Evolutionary conservation across 2,888 invertebrate species (phyloP).

Genomic region (Drosophila fulvimacula): DNA sequence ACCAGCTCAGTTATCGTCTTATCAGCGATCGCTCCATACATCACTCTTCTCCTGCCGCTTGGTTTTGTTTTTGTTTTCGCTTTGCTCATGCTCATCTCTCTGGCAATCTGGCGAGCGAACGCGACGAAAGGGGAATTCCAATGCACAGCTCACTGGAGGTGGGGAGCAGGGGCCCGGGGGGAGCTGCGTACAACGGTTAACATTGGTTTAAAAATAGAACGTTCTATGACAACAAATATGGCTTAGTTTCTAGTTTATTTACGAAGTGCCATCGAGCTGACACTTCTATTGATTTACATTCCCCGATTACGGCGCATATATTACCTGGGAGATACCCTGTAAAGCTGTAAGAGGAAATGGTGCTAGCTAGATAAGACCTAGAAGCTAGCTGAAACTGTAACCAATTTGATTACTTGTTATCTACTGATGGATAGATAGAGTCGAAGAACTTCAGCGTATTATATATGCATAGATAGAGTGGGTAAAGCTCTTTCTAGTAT

Average conservation of each 20-base stretch:
- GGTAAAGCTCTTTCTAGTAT: too few species aligned
- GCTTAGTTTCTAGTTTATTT: constrained; percentile 1
- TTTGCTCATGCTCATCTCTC: constrained; percentile 27
- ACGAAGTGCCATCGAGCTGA: constrained; percentile 1
- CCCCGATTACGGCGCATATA: background rate
- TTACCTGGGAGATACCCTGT: constrained; percentile 10
- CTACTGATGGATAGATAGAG: background rate
- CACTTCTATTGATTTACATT: background rate
- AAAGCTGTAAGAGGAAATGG: background rate
- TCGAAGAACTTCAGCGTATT: too few species aligned
- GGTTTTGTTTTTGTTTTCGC: constrained; percentile 18
- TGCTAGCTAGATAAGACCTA: background rate
- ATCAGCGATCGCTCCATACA: constrained; percentile 41
- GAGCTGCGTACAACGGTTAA: background rate
- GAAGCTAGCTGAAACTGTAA: background rate
- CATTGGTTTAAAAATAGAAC: constrained; percentile 10
- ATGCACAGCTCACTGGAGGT: background rate
- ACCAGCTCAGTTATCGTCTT: constrained; percentile 37
- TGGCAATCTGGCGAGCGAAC: background rate
- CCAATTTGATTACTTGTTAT: background rate
- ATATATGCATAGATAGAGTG: too few species aligned
- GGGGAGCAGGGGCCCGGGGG: background rate
- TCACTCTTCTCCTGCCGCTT: constrained; percentile 1
- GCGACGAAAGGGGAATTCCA: constrained; percentile 7
- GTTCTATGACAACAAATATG: background rate